These are phyloP conservation scores for Torymus auratus DNA, from an alignment of 2,888 invertebrate genomes.

Conservation along the genomic window DNA sequence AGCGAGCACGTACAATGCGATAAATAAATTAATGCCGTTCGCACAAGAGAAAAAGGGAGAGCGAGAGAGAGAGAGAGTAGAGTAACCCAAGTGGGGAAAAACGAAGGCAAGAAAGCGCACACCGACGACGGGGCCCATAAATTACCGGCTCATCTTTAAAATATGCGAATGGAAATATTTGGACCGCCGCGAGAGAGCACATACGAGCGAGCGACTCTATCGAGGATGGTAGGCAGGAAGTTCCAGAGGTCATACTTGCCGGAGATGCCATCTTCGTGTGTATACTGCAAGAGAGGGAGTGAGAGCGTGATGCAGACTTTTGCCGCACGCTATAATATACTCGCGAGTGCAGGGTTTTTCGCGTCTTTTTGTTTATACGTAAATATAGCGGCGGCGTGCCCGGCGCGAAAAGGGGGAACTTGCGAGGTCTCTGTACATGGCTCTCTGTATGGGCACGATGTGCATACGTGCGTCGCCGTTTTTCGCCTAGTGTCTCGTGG, in stretches of 20 bases:
- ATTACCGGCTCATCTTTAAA: constrained; percentile 74
- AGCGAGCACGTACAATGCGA: constrained; percentile 39
- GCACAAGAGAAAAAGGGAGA: constrained; percentile 31
- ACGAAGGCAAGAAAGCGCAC: too few species aligned
- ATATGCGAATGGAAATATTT: constrained; percentile 74
- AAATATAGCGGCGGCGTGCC: constrained; percentile 8
- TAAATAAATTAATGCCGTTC: constrained; percentile 52
- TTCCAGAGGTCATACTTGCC: constrained; percentile 66
- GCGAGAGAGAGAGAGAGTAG: constrained; percentile 13
- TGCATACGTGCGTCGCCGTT: too few species aligned
- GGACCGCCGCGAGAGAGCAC: constrained; percentile 58
- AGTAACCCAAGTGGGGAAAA: constrained; percentile 11
- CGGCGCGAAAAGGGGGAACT: too few species aligned
- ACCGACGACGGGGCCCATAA: constrained; percentile 64
- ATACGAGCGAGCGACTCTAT: constrained; percentile 60
- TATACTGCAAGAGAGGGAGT: background rate
- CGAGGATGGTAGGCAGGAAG: constrained; percentile 62
- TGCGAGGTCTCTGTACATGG: too few species aligned
- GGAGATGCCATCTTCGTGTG: constrained; percentile 71
- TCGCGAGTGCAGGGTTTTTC: background rate
- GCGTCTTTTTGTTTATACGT: constrained; percentile 9
- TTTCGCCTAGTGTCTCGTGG: too few species aligned
- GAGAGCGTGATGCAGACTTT: constrained; percentile 9
- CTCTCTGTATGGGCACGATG: too few species aligned
- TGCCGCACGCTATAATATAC: background rate